A percentile compares a stretch with the other conserved stretches of the same genome.
Conservation (phyloP, 2,797 vertebrate genomes). For the Sus cebifrons region DNA sequence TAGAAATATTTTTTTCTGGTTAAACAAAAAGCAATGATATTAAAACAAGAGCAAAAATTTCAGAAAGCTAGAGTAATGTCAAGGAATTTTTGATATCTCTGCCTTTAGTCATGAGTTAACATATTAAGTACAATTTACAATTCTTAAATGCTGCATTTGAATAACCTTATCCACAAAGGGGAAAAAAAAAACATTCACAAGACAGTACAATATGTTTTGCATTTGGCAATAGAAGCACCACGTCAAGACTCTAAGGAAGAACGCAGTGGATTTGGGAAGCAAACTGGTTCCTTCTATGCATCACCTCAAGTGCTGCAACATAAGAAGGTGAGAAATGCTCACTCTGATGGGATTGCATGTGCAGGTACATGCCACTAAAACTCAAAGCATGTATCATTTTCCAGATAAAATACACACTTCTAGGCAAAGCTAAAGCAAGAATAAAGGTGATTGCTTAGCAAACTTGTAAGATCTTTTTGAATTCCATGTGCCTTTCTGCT, state of each 20-base stretch:
- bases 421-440: neutral
- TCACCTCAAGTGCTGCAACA: neutral
- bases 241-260: neutral
- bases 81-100: constrained; percentile 63
- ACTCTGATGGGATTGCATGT: neutral
- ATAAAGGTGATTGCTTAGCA: constrained; percentile 50
- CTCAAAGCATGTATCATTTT: constrained; percentile 51
- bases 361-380: constrained; percentile 33
- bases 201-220: constrained; percentile 51
- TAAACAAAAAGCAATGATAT: neutral
- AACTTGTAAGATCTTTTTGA: constrained; percentile 15
- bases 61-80: neutral
- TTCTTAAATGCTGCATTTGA: constrained; percentile 55
- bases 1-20: neutral
- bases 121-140: constrained; percentile 52
- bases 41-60: neutral
- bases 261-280: neutral
- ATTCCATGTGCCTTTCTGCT: neutral
- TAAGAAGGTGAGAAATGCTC: neutral
- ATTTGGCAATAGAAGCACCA: constrained; percentile 62
- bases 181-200: constrained; percentile 41
- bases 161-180: constrained; percentile 73
- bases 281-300: constrained; percentile 7
- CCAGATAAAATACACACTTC: neutral
- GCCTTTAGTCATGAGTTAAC: constrained; percentile 82